Base-by-base conservation (phyloP, 1,140 invertebrate genomes). In the Drosophila littoralis region DNA sequence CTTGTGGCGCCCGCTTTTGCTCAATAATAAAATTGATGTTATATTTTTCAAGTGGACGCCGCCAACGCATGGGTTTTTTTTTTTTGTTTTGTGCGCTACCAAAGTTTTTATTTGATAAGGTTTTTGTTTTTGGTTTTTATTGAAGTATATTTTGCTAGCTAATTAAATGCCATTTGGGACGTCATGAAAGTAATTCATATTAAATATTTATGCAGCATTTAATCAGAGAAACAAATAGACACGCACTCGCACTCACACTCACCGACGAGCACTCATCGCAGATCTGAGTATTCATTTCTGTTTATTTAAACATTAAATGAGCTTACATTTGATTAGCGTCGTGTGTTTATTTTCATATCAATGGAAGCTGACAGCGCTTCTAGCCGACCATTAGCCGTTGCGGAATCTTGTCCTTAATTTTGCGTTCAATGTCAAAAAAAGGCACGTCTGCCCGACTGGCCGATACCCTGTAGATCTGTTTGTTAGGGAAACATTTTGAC, bases 231-330 rank as follows among this genome's bases (percentile, higher is more conserved):
- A 36, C 42, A 65, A 43, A 79, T 42, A 42, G 9, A 15, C 17
- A 33, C 8, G 7, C 12, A 46, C 10, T 6, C 8, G 9, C 32
- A 55, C 38, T 22, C 50, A 15, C n/a, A 61, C 40, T 36, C 32
- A 32, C 32, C 22, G 4, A 13, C 13, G 45, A 9, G 55, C 7
- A 5, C 65, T 51, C 28, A 40, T 45, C 36, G 9, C 28, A 32
- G 17, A 28, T 46, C 17, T 48, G 77, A 45, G 15, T 54, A 75
- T 66, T 68, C 54, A 63, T 79, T 69, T 69, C 43, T 80, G 84
- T 88, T 86, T 77, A 83, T 83, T 86, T 86, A 61, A 88, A 88
- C 76, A 89, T 89, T 77, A 86, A 88, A 79, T 75, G 79, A 58
- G 83, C 83, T 83, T 82, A 82, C 65, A 89, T 88, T 88, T 86